Percentiles rank a stretch among this genome's conserved stretches.
These are phyloP conservation scores for Acronicta alni DNA, from an alignment of 2,888 invertebrate species.

Conservation along the genomic window DNA sequence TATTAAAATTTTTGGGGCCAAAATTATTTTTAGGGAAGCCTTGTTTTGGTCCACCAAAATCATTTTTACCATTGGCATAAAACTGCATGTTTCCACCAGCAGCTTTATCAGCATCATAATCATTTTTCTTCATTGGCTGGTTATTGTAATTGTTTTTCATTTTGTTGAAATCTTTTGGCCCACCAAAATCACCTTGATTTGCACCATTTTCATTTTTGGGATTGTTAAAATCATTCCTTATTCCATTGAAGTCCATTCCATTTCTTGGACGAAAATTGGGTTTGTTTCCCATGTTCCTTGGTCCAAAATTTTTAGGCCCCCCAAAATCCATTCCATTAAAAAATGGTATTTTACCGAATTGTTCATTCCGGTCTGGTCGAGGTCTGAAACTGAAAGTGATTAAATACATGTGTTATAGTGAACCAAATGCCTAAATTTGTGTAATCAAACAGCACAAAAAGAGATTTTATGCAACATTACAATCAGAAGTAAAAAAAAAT, in stretches of 20 bases:
- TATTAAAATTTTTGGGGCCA: constrained; percentile 79
- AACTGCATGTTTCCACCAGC: constrained; percentile 81
- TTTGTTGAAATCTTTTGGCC: constrained; percentile 82
- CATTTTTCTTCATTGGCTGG: constrained; percentile 75
- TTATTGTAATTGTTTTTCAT: constrained; percentile 83
- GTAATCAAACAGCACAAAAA: neutral
- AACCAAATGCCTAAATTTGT: neutral
- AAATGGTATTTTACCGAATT: constrained; percentile 89
- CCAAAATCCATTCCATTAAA: constrained; percentile 85
- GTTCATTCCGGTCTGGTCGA: constrained; percentile 91
- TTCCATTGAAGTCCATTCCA: constrained; percentile 79
- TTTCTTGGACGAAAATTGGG: constrained; percentile 84
- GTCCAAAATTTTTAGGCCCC: constrained; percentile 86
- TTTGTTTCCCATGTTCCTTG: constrained; percentile 82
- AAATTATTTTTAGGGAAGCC: constrained; percentile 79
- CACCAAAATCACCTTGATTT: constrained; percentile 83
- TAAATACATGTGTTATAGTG: constrained; percentile 42
- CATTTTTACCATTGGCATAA: constrained; percentile 82
- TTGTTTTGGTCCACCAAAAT: constrained; percentile 86
- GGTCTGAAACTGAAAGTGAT: constrained; percentile 86
- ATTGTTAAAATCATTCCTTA: constrained; percentile 81
- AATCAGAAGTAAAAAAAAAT: neutral
- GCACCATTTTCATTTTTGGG: constrained; percentile 78
- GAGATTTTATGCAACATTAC: too few relatives aligned
- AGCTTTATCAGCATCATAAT: constrained; percentile 78